Base-by-base conservation (phyloP, 2,113 vertebrate genomes). In the Rana temporaria region DNA sequence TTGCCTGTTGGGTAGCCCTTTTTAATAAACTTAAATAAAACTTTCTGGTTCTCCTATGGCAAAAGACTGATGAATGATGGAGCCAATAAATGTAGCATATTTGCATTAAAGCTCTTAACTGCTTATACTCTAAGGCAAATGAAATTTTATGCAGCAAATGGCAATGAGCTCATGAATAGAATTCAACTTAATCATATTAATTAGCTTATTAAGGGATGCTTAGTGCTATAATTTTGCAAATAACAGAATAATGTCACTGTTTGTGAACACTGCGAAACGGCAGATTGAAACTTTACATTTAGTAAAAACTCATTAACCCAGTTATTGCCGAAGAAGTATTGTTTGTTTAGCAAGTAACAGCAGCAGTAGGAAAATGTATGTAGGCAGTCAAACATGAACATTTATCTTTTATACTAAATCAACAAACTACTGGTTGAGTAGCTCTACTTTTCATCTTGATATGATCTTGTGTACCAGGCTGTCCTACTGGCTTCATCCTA, bases 131-230 rank as follows among this genome's bases (percentile, higher is more conserved):
- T 17, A 38, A 73, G 79, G 79, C 48, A 81, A 81, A 81, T 81
- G 73, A 81, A 81, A 73, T 81, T 59, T 73, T 73, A 16, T 65
- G 79, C 69, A 65, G 59, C 24, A 81, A 81, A 81, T 80, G 78
- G 67, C 67, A 80, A 71, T 65, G 59, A 72, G 69, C 79, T 81
- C 69, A 81, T 81, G 79, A 81, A 81, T 81, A 81, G 26, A 68
- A 65, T 81, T 81, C 79, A 32, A 26, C 79, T 81, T 65, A 32
- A 81, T 81, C 79, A 81, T 81, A 81, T 73, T 81, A 81, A 81
- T 81, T 65, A 73, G 79, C 69, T 81, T 81, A 73, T 73, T 81
- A 81, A 52, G 59, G 79, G 48, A 67, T 56, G 63, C 76, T 78
- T 78, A 78, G 26, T 81, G 69, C 42, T 65, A 81, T 81, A 55